Conservation (phyloP, 2,797 vertebrate species). For the Macropus fuliginosus region DNA sequence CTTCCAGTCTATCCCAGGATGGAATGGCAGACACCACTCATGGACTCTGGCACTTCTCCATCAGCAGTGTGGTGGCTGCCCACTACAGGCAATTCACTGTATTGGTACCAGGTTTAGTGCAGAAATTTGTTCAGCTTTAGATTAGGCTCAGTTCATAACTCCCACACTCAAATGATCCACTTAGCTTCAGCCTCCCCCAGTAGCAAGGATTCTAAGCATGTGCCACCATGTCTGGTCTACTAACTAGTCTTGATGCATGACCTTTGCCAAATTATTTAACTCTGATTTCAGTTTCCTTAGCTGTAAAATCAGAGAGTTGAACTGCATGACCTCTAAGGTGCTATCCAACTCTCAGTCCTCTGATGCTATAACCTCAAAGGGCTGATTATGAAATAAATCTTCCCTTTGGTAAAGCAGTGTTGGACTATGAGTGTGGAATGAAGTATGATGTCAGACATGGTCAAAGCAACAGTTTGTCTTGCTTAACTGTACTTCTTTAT, state of each 20-base stretch:
- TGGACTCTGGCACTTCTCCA: neutral
- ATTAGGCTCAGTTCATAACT: neutral
- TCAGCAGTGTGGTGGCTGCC: neutral
- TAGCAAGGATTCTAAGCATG: neutral
- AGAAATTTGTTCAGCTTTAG: neutral
- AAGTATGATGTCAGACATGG: neutral
- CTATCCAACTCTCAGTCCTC: neutral
- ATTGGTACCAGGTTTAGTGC: neutral
- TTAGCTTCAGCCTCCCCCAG: neutral
- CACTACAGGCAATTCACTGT: neutral
- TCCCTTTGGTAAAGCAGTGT: neutral
- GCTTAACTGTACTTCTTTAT: neutral
- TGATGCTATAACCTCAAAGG: neutral
- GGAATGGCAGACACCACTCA: neutral
- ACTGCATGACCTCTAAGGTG: neutral
- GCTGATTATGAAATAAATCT: neutral
- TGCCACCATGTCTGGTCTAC: neutral
- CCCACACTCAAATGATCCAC: neutral
- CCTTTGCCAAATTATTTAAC: neutral
- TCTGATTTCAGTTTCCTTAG: neutral
- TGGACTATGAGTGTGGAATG: neutral
- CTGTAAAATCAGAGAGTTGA: neutral
- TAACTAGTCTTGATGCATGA: neutral
- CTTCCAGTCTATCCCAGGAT: neutral
- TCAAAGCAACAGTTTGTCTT: neutral